Percentiles rank a stretch among this genome's conserved stretches.
phyloP scores from a whole-genome alignment of 2,888 invertebrate species.

The Dolichopus griseipennis region DNA sequence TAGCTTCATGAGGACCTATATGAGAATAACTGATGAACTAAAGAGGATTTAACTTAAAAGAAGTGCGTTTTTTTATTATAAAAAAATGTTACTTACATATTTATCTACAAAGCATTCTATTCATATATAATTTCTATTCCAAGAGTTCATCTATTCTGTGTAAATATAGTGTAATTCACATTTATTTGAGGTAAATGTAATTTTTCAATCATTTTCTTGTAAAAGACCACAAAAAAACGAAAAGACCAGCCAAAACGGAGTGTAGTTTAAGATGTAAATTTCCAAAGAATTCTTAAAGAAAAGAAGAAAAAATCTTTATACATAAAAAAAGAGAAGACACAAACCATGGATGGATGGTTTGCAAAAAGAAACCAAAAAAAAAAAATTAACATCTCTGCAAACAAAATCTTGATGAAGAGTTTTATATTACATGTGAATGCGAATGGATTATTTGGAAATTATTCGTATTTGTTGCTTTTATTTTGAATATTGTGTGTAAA shows the following conservation, averaged over 20 bases:
- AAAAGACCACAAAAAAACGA: background rate
- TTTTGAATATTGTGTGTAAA: no score
- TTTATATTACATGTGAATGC: conserved; percentile 1
- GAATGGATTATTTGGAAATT: background rate
- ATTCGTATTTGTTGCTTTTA: background rate
- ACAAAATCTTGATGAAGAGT: background rate
- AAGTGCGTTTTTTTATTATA: no score
- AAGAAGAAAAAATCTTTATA: background rate
- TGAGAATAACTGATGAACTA: no score
- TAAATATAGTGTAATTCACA: background rate
- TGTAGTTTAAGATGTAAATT: background rate
- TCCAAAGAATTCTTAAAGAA: background rate
- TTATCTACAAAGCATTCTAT: no score
- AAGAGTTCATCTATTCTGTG: background rate
- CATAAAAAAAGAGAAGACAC: background rate
- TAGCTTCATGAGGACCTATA: background rate
- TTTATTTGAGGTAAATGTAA: background rate
- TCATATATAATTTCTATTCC: background rate
- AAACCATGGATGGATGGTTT: background rate
- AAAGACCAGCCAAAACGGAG: no score
- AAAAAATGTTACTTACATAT: no score
- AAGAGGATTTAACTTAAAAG: no score
- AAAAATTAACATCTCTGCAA: background rate
- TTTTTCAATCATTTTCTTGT: background rate
- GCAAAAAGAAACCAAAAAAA: background rate